Percentiles rank a stretch among this genome's conserved stretches.
Evolutionary conservation across 2,888 invertebrate genomes (phyloP).

Genomic region (Drosophila fulvimacula): DNA sequence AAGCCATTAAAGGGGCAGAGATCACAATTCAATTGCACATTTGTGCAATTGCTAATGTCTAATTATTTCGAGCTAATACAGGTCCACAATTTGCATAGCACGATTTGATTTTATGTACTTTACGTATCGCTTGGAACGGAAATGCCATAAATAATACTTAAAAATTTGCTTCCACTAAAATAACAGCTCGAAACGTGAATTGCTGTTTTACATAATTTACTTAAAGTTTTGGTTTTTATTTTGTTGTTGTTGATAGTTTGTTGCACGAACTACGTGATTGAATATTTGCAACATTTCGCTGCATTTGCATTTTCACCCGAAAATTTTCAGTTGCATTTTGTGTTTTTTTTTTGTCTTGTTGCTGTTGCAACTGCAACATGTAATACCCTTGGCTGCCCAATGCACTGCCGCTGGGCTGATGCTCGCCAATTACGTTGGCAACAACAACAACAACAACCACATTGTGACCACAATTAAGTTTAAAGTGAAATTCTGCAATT

Average conservation of each 20-base stretch:
- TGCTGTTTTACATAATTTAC: slow-evolving; percentile 75
- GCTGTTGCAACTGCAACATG: slow-evolving; percentile 54
- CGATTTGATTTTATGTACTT: slow-evolving; percentile 47
- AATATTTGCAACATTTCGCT: slow-evolving; percentile 77
- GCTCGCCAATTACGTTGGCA: slow-evolving; percentile 68
- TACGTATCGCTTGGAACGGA: slow-evolving; percentile 45
- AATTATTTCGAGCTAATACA: slow-evolving; percentile 52
- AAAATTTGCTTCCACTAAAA: slow-evolving; percentile 38
- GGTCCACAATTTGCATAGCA: slow-evolving; percentile 49
- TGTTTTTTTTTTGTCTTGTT: slow-evolving; percentile 10
- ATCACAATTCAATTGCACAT: slow-evolving; percentile 17
- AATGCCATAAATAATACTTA: slow-evolving; percentile 38
- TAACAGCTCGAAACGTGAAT: slow-evolving; percentile 42
- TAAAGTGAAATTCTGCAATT: slow-evolving; percentile 78
- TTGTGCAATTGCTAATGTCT: slow-evolving; percentile 47
- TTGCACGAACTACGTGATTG: slow-evolving; percentile 79
- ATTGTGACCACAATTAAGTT: slow-evolving; percentile 68
- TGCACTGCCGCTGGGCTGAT: slow-evolving; percentile 54
- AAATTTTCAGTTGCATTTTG: slow-evolving; percentile 53
- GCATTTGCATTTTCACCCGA: slow-evolving; percentile 49
- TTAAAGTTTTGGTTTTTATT: slow-evolving; percentile 60
- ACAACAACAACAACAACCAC: slow-evolving; percentile 36
- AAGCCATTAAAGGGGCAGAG: slow-evolving; percentile 1
- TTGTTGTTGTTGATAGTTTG: slow-evolving; percentile 30
- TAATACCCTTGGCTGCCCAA: slow-evolving; percentile 70